Percentiles rank a stretch among this genome's conserved stretches.
phyloP scores from a whole-genome alignment of 2,797 vertebrate genomes.

The Rhinichthys osculus region DNA sequence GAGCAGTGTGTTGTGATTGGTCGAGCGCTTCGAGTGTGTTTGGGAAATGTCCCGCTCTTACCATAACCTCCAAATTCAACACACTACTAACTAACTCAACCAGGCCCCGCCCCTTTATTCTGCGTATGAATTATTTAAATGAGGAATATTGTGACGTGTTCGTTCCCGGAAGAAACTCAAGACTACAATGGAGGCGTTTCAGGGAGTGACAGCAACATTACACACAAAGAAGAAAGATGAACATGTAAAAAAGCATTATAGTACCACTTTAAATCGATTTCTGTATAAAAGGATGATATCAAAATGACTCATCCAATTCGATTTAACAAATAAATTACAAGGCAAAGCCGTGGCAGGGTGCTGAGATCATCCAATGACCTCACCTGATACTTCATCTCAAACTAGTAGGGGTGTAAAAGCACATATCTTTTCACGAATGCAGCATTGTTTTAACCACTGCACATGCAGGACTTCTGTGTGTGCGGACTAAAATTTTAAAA shows the following conservation, averaged over 20 bases:
- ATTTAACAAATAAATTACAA: background rate
- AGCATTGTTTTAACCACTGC: background rate
- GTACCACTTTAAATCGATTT: background rate
- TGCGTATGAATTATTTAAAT: background rate
- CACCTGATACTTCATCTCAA: constrained; percentile 1
- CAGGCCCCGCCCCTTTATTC: background rate
- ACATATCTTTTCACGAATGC: background rate
- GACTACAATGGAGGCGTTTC: background rate
- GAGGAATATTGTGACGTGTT: background rate
- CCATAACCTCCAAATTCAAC: background rate
- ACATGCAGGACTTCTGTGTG: background rate
- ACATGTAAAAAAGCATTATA: background rate
- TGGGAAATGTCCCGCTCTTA: background rate
- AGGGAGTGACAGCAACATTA: no score
- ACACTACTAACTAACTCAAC: background rate
- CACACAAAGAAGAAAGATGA: background rate
- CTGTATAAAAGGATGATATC: background rate
- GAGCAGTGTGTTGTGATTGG: background rate
- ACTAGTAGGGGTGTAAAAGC: background rate
- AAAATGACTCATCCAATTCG: constrained; percentile 10
- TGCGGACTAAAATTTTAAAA: background rate
- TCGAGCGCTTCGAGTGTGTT: background rate
- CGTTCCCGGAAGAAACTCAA: background rate
- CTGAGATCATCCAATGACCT: constrained; percentile 27
- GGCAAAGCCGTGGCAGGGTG: background rate